Base-by-base conservation (phyloP, 1,140 invertebrate genomes). In the Penaeus indicus region DNA sequence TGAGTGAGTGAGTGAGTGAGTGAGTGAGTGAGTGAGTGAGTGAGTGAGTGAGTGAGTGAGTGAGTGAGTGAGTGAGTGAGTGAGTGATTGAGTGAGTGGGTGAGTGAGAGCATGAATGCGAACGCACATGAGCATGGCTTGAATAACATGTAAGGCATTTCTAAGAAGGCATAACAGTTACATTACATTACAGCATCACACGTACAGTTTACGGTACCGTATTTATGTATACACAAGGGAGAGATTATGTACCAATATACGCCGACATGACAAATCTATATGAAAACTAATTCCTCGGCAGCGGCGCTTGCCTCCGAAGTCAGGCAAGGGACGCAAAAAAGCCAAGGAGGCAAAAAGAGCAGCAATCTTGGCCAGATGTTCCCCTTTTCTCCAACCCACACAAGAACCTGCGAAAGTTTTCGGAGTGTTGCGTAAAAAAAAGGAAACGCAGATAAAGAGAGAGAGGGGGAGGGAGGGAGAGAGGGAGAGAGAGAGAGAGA, bases 51-150 rank as follows among this genome's bases (percentile, higher is more conserved):
- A 10, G 67, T 19, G 16, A 25, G 67, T 19, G 32, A 32, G n/a
- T 13, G 27, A 32, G 67, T 18, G 67, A 4, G 67, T 18, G 13
- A 22, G 47, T 16, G 79, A n/a, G 79, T 60, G 79, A 47, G 79
- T 60, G 79, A 18, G 79, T 60, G 47, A 47, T 5, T 60, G 79
- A 47, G 79, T 18, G 42, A 47, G 79, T 10, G 42, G 5, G 79
- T 60, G 79, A 47, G 79, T 81, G 79, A 54, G 47, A 61, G 79
- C 16, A 42, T 81, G 47, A 61, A n/a, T 61, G 42, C 22, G 32
- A 22, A 38, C 42, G 79, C 60, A 54, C 42, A 54, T 81, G 42
- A 47, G 42, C 42, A 38, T 81, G 42, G 78, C 60, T 32, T 80
- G 78, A 47, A 47, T 80, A 47, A 47, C 32, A 54, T 32, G 47